Conservation (phyloP, 2,113 vertebrate species). For the Chamaetylas fuelleborni region DNA sequence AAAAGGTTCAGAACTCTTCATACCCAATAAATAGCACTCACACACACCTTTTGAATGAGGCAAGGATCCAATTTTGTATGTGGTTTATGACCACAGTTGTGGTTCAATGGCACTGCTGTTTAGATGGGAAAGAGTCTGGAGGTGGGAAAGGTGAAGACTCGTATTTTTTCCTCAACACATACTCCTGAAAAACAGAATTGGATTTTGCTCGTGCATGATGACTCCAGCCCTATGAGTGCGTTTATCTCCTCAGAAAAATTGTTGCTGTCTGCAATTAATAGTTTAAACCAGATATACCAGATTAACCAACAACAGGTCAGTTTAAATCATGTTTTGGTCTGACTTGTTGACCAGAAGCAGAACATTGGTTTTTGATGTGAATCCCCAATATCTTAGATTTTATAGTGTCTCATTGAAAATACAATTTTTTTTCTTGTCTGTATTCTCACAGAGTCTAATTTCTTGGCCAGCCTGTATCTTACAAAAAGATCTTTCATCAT, state of each 20-base stretch:
- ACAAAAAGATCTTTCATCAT: not conserved
- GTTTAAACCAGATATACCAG: not conserved
- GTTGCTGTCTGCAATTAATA: not conserved
- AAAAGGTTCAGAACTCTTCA: not conserved
- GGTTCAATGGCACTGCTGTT: not conserved
- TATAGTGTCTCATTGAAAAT: not conserved
- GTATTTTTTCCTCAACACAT: fast-evolving
- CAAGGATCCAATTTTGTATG: not conserved
- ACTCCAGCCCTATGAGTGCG: not conserved
- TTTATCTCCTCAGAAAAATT: not conserved
- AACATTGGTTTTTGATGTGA: not conserved
- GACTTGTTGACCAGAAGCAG: not conserved
- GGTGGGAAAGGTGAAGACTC: not conserved
- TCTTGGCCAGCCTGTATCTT: not conserved
- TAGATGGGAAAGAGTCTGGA: not conserved
- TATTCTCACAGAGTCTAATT: not conserved
- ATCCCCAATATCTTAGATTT: not conserved
- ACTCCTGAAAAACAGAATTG: not conserved
- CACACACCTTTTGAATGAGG: not conserved
- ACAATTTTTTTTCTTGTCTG: not conserved
- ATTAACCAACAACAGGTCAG: not conserved
- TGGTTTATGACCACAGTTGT: not conserved
- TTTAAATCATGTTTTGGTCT: not conserved
- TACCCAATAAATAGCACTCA: not conserved
- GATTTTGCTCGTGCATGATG: not conserved